Evolutionary conservation across 2,888 invertebrate genomes (phyloP).

Genomic region (Apotomis capreana): DNA sequence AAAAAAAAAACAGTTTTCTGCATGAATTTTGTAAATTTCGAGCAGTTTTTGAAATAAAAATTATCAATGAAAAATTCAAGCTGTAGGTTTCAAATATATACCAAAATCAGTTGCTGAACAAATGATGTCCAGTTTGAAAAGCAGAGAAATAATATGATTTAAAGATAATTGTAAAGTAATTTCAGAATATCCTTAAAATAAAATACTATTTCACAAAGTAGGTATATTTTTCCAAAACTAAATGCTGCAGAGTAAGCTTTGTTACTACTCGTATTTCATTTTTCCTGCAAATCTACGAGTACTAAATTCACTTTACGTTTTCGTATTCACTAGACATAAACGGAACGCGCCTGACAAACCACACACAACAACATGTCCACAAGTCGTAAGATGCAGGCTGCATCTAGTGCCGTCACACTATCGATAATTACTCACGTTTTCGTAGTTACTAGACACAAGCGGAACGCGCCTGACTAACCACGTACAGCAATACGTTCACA

Average conservation of each 20-base stretch:
- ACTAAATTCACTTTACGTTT: neutral
- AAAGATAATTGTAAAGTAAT: too few relatives aligned
- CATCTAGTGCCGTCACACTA: neutral
- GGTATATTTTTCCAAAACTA: too few relatives aligned
- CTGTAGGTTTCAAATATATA: too few relatives aligned
- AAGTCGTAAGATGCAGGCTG: slow-evolving; percentile 33
- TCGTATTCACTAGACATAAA: slow-evolving; percentile 20
- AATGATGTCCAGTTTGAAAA: too few relatives aligned
- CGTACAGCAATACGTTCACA: slow-evolving; percentile 30
- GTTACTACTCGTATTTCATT: neutral
- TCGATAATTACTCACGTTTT: slow-evolving; percentile 16
- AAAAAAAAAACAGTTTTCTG: too few relatives aligned
- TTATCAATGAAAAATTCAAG: too few relatives aligned
- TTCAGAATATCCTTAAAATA: too few relatives aligned
- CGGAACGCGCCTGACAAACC: slow-evolving; percentile 30
- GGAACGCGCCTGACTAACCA: slow-evolving; percentile 34
- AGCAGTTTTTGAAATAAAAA: too few relatives aligned
- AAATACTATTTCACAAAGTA: too few relatives aligned
- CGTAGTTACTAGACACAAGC: slow-evolving; percentile 20
- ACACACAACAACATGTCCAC: slow-evolving; percentile 31
- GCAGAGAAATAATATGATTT: too few relatives aligned
- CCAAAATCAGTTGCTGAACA: too few relatives aligned
- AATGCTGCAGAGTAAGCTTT: neutral
- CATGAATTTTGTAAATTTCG: too few relatives aligned
- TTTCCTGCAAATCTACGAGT: neutral